Evolutionary conservation across 2,113 vertebrate genomes (phyloP).

Genomic region (Hepsetus odoe): DNA sequence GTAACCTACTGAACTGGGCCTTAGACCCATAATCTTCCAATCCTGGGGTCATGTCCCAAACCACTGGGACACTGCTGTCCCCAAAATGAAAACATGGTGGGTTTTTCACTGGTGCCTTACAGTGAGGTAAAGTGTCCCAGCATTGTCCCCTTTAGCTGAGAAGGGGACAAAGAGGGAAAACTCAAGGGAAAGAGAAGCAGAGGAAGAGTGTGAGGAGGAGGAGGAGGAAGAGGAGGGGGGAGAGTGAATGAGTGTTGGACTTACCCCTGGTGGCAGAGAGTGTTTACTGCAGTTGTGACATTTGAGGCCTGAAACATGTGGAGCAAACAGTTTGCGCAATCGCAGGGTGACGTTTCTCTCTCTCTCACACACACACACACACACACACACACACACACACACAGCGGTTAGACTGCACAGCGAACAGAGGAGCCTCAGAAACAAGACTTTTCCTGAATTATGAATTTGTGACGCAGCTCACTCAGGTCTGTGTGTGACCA

Average conservation of each 20-base stretch:
- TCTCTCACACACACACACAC: slow-evolving; percentile 29
- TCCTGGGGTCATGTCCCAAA: no score
- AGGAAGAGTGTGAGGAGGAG: slow-evolving; percentile 5
- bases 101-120: no score
- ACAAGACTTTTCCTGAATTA: not conserved
- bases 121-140: no score
- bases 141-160: not conserved
- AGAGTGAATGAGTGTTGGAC: not conserved
- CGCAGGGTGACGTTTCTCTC: slow-evolving; percentile 30
- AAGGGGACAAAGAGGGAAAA: not conserved
- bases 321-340: slow-evolving; percentile 75
- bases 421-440: not conserved
- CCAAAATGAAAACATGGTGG: no score
- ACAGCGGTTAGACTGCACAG: no score
- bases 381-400: slow-evolving; percentile 30
- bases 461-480: not conserved
- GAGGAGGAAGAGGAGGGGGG: not conserved
- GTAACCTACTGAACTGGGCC: no score
- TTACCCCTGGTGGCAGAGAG: slow-evolving; percentile 52
- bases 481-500: slow-evolving; percentile 53
- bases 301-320: slow-evolving; percentile 16
- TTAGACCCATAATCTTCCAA: no score
- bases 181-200: not conserved
- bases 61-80: no score
- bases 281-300: slow-evolving; percentile 50